These are phyloP conservation scores for Micoletzkya japonica DNA, from an alignment of 2,888 invertebrate species.

Conservation along the genomic window DNA sequence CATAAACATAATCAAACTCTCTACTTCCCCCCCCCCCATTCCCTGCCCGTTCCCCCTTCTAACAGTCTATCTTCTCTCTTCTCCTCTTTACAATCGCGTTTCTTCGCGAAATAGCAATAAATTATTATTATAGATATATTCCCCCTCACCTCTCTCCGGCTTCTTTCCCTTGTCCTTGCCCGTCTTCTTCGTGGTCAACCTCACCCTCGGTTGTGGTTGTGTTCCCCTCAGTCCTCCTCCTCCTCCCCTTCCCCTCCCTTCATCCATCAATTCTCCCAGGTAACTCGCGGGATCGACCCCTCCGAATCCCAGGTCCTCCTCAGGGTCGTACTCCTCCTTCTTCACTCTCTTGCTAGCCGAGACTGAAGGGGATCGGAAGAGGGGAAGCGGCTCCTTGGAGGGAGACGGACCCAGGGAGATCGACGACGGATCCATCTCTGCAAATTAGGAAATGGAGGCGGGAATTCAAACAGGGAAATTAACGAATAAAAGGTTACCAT, in stretches of 20 bases:
- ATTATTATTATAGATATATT: neutral
- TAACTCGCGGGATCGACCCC: neutral
- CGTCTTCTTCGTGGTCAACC: neutral
- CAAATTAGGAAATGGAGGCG: neutral
- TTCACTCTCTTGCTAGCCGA: neutral
- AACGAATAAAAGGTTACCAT: neutral
- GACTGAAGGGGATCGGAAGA: too few species aligned
- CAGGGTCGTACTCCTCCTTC: constrained; percentile 4
- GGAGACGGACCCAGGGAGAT: too few species aligned
- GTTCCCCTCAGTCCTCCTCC: neutral
- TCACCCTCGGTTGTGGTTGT: neutral
- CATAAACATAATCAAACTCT: neutral
- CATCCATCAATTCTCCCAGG: neutral
- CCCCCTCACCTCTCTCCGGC: neutral
- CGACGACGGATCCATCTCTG: constrained; percentile 18
- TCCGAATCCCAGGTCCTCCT: constrained; percentile 10
- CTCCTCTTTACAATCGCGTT: neutral
- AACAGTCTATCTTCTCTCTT: neutral
- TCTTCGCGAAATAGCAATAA: neutral
- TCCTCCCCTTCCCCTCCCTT: neutral
- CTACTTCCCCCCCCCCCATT: neutral
- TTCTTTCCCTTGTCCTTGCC: neutral
- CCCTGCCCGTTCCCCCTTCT: neutral
- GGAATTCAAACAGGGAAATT: too few species aligned
- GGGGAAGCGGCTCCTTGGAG: too few species aligned